phyloP scores from a whole-genome alignment of 2,113 vertebrate genomes.

The Gasterosteus aculeatus region DNA sequence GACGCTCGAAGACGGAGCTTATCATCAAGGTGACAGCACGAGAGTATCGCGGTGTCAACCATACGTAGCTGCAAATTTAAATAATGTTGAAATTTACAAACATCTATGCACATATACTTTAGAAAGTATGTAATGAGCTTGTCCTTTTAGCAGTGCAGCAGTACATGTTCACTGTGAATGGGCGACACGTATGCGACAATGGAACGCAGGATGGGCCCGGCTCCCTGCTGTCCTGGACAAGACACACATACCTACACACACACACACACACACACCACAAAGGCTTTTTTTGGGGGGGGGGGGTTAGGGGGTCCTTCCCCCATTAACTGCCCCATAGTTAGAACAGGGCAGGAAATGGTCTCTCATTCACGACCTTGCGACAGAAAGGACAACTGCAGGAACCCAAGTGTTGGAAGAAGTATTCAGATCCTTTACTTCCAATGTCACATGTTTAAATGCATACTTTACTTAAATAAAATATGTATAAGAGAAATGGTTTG shows the following conservation, averaged over 20 bases:
- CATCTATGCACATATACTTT: not conserved
- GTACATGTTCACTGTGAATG: not conserved
- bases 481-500: not conserved
- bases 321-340: slow-evolving; percentile 48
- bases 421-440: not conserved
- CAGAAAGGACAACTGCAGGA: slow-evolving; percentile 57
- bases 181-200: slow-evolving; percentile 31
- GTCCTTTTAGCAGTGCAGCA: not conserved
- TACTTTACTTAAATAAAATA: not conserved
- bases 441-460: not conserved
- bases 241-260: slow-evolving; percentile 13
- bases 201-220: slow-evolving; percentile 37
- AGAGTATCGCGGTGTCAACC: not conserved
- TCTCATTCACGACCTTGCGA: slow-evolving; percentile 67
- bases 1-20: not conserved
- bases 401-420: slow-evolving; percentile 6
- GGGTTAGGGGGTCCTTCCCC: slow-evolving; percentile 21
- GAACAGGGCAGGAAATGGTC: slow-evolving; percentile 70
- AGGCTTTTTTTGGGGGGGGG: not conserved
- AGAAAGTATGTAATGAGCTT: not conserved
- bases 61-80: not conserved
- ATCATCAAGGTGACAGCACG: not conserved
- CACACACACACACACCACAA: slow-evolving; percentile 11
- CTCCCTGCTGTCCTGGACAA: slow-evolving; percentile 42
- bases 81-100: not conserved